Evolutionary conservation across 2,888 invertebrate species (phyloP).

Genomic region (Philereme transversata): DNA sequence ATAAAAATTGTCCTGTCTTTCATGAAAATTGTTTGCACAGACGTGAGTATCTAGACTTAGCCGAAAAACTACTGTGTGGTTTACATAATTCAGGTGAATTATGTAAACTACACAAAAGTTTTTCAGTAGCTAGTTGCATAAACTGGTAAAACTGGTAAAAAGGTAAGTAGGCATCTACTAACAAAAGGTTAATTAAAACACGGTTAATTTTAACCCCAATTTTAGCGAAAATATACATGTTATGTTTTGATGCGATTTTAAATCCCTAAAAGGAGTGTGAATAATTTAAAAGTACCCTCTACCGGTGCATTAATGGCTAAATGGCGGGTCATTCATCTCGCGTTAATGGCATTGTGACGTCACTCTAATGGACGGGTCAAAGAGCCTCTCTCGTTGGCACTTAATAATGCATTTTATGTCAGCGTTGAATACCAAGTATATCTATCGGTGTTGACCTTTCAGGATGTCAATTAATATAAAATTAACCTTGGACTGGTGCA

Average conservation of each 20-base stretch:
- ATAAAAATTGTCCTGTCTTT: too few relatives aligned
- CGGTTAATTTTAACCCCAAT: too few relatives aligned
- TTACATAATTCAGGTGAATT: too few relatives aligned
- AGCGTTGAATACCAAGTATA: slow-evolving; percentile 31
- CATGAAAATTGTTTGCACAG: too few relatives aligned
- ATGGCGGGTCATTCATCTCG: slow-evolving; percentile 62
- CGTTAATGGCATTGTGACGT: slow-evolving; percentile 59
- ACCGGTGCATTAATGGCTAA: slow-evolving; percentile 55
- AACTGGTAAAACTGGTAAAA: too few relatives aligned
- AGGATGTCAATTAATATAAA: slow-evolving; percentile 12
- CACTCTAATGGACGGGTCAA: slow-evolving; percentile 59
- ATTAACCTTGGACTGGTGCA: background rate
- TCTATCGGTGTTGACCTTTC: slow-evolving; percentile 15
- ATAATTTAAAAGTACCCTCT: slow-evolving; percentile 49
- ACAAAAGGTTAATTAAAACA: too few relatives aligned
- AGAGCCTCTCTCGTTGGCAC: slow-evolving; percentile 53
- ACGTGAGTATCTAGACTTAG: too few relatives aligned
- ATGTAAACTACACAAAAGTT: too few relatives aligned
- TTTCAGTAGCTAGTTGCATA: too few relatives aligned
- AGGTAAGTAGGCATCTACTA: too few relatives aligned
- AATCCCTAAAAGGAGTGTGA: slow-evolving; percentile 27
- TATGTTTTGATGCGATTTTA: slow-evolving; percentile 9
- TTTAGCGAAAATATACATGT: slow-evolving; percentile 3
- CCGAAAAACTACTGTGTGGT: too few relatives aligned
- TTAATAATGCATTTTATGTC: slow-evolving; percentile 59